phyloP scores from a whole-genome alignment of 2,888 invertebrate species.

The Eupithecia subfuscata region DNA sequence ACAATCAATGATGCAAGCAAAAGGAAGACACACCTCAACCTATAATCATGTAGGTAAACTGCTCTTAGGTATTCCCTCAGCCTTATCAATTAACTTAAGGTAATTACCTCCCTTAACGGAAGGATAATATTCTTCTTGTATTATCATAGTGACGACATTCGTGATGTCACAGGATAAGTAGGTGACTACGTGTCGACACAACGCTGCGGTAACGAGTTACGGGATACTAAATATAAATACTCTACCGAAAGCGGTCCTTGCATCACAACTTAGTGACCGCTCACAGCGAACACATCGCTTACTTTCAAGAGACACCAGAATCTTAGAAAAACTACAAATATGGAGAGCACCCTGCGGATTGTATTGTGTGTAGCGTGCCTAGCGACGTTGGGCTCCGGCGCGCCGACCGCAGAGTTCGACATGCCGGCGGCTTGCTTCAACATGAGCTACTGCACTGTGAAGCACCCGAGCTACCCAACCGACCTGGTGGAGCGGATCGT shows the following conservation, averaged over 20 bases:
- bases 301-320: background rate
- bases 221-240: slow-evolving; percentile 6
- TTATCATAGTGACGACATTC: background rate
- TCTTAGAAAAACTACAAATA: background rate
- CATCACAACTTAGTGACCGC: background rate
- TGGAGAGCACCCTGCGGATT: background rate
- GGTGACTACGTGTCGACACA: background rate
- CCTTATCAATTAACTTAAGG: background rate
- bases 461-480: slow-evolving; percentile 5
- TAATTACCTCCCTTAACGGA: background rate
- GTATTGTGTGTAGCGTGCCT: background rate
- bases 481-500: background rate
- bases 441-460: slow-evolving; percentile 2
- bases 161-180: slow-evolving; percentile 5
- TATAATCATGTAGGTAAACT: background rate
- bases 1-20: no score
- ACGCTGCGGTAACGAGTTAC: background rate
- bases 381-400: background rate
- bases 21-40: no score
- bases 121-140: background rate
- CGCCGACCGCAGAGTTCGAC: background rate
- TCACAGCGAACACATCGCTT: background rate
- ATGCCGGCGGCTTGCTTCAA: background rate
- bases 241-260: background rate
- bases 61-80: background rate